Evolutionary conservation across 1,140 invertebrate species (phyloP), one percentile per base, ranked within the genome.

Genomic region (Phthorimaea operculella): DNA sequence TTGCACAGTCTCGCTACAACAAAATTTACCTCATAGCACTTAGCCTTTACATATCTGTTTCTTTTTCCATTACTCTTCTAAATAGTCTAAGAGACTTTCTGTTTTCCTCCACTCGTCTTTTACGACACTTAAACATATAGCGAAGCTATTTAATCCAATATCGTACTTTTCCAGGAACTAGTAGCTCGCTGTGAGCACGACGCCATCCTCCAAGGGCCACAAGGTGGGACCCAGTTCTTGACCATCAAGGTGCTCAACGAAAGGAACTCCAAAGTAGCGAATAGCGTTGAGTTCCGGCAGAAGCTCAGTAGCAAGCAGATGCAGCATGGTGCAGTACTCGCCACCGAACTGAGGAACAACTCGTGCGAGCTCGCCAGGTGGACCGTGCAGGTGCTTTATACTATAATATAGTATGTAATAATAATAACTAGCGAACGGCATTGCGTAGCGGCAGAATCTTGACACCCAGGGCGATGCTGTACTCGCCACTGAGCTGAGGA

Each of bases 181-280:
- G 93, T 99, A 42, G 92, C 94, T 1, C 90, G 98, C 61, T 98
- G 96, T 79, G 98, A 99, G 77, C 96, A 98, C 74, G 98, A 99
- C 86, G 97, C 96, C 17, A 96, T 98, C 0, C 91, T 97, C 82
- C 90, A 91, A 70, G 95, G 95, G 1, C 93, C 96, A 0, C 97
- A 94, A 68, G 94, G 93, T 55, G 98, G 99, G 72, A 88, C 88
- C 0, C 97, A 99, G 82, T 99, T 95, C 79, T 87, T 99, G 33
- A 96, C 96, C 11, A 96, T 99, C 63, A 99, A 99, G 86, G 97
- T 98, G 0, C 88, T 99, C 1, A 99, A 99, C 84, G 98, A 99
- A 83, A 99, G 98, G 98, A 98, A 99, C 80, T 97, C 97, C 0
- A 94, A 96, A 87, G 86, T 93, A 39, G 95, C 96, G 21, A 98